phyloP scores from a whole-genome alignment of 2,797 vertebrate species.

The Labroides dimidiatus region DNA sequence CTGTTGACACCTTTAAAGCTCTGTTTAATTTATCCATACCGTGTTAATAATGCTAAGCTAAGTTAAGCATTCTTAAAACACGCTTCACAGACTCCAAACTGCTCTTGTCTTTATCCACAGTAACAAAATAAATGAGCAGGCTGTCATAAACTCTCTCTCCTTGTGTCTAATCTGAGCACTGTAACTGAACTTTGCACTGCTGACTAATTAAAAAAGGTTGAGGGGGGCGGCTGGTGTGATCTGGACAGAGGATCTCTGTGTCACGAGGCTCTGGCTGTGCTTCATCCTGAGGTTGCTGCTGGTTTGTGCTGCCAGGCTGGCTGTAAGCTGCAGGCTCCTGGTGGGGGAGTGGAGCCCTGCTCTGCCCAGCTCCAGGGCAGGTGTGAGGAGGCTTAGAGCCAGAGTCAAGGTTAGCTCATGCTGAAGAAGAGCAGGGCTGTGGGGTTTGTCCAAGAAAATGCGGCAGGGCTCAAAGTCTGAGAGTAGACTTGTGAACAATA shows the following conservation, averaged over 20 bases:
- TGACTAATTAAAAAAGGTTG: conserved; percentile 62
- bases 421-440: conserved; percentile 33
- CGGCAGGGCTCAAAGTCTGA: conserved; percentile 46
- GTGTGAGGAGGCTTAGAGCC: conserved; percentile 69
- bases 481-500: conserved; percentile 31
- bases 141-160: not conserved
- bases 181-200: not conserved
- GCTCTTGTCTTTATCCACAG: not conserved
- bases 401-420: conserved; percentile 67
- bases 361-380: conserved; percentile 67
- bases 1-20: not conserved
- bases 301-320: conserved; percentile 69
- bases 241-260: conserved; percentile 62
- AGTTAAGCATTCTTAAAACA: not conserved
- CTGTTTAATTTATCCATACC: not conserved
- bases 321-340: conserved; percentile 59
- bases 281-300: conserved; percentile 73
- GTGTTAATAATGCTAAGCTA: not conserved
- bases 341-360: conserved; percentile 41
- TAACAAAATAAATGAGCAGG: conserved; percentile 1
- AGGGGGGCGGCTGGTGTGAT: conserved; percentile 40
- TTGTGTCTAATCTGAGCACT: not conserved
- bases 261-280: conserved; percentile 72
- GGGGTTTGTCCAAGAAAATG: conserved; percentile 48
- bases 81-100: not conserved